A percentile compares a stretch with the other conserved stretches of the same genome.
phyloP scores from a whole-genome alignment of 2,888 invertebrate species.

The Pecten maximus region DNA sequence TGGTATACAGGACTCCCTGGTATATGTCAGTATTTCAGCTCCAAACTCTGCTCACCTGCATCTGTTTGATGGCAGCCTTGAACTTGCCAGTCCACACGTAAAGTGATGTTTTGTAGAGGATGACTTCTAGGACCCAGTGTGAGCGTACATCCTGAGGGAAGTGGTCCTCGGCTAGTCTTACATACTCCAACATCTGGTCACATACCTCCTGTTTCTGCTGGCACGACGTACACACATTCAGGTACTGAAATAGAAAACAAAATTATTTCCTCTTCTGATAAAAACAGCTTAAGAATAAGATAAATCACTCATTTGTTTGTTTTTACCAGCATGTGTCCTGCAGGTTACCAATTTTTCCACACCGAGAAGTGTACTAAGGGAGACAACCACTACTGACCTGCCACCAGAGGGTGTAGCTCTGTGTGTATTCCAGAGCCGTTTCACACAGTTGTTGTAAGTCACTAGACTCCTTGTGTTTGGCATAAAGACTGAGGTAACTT shows the following conservation, averaged over 20 bases:
- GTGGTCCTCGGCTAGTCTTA: slow-evolving; percentile 54
- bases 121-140: slow-evolving; percentile 75
- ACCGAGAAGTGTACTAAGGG: not conserved
- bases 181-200: slow-evolving; percentile 67
- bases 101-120: slow-evolving; percentile 74
- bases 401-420: slow-evolving; percentile 80
- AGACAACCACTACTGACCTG: slow-evolving; percentile 69
- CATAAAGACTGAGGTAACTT: slow-evolving; percentile 78
- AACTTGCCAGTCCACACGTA: slow-evolving; percentile 72
- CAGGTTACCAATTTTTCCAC: too few relatives aligned
- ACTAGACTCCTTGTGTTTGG: slow-evolving; percentile 65
- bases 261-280: not conserved
- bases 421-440: slow-evolving; percentile 79
- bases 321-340: not conserved
- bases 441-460: slow-evolving; percentile 78
- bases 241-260: slow-evolving; percentile 47
- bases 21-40: not conserved
- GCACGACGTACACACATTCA: slow-evolving; percentile 64
- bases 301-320: not conserved
- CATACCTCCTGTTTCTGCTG: slow-evolving; percentile 70
- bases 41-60: slow-evolving; percentile 63
- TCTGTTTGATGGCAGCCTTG: slow-evolving; percentile 69
- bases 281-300: too few relatives aligned
- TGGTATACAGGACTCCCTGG: too few relatives aligned
- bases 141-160: slow-evolving; percentile 61